phyloP scores from a whole-genome alignment of 2,888 invertebrate genomes.

The Drosophila anomalipes region DNA sequence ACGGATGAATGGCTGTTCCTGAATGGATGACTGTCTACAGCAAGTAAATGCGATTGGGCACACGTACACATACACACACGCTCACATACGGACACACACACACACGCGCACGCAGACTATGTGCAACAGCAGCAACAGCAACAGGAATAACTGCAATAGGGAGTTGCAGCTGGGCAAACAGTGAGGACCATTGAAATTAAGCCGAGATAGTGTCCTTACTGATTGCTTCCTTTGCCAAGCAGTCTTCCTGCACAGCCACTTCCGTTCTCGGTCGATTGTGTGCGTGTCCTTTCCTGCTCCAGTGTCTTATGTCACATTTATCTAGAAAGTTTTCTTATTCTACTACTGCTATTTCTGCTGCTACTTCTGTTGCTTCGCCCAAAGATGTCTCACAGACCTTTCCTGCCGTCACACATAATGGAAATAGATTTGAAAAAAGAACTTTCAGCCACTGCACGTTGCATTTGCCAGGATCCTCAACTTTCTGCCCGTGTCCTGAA shows the following conservation, averaged over 20 bases:
- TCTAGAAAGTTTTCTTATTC: slow-evolving; percentile 77
- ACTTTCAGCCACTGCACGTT: slow-evolving; percentile 61
- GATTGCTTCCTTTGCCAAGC: slow-evolving; percentile 80
- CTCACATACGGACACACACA: neutral
- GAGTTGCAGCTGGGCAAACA: slow-evolving; percentile 49
- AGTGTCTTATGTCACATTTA: slow-evolving; percentile 82
- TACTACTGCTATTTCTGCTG: slow-evolving; percentile 19
- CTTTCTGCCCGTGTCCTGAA: slow-evolving; percentile 6
- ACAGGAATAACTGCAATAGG: slow-evolving; percentile 10
- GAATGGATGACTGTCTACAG: slow-evolving; percentile 50
- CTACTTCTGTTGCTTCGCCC: neutral
- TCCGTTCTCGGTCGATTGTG: slow-evolving; percentile 68
- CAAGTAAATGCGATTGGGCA: slow-evolving; percentile 13
- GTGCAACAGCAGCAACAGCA: neutral
- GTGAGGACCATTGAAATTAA: slow-evolving; percentile 71
- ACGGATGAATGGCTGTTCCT: slow-evolving; percentile 58
- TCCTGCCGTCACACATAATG: slow-evolving; percentile 65
- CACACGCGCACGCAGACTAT: neutral
- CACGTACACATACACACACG: neutral
- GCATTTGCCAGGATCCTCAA: slow-evolving; percentile 10
- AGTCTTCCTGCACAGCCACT: slow-evolving; percentile 60
- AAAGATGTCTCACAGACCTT: neutral
- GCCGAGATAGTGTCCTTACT: slow-evolving; percentile 80
- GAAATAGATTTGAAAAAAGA: slow-evolving; percentile 73
- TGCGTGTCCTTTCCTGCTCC: slow-evolving; percentile 65